A percentile compares a stretch with the other conserved stretches of the same genome.
Evolutionary conservation across 2,797 vertebrate species (phyloP).

Genomic region (Perodicticus potto): DNA sequence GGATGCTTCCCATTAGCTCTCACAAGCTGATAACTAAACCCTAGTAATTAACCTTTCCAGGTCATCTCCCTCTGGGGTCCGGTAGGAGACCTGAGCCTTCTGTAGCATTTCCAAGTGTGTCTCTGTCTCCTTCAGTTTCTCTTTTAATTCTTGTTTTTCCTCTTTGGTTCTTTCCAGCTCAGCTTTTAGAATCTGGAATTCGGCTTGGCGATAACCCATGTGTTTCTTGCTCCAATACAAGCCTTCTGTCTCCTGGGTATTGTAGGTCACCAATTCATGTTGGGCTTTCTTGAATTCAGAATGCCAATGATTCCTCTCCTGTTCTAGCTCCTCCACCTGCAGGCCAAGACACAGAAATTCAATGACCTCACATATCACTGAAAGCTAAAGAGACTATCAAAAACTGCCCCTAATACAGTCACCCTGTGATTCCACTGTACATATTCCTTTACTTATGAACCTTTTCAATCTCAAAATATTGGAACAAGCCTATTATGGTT

Average conservation of each 20-base stretch:
- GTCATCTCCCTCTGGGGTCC: slow-evolving; percentile 77
- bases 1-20: slow-evolving; percentile 70
- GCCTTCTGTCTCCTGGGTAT: slow-evolving; percentile 77
- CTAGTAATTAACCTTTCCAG: slow-evolving; percentile 79
- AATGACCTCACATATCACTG: slow-evolving; percentile 30
- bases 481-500: background rate
- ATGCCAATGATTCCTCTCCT: slow-evolving; percentile 82
- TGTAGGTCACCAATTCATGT: slow-evolving; percentile 79
- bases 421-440: background rate
- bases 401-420: background rate
- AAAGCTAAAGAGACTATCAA: background rate
- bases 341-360: slow-evolving; percentile 75
- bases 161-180: slow-evolving; percentile 83
- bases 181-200: slow-evolving; percentile 83
- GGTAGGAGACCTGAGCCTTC: slow-evolving; percentile 82
- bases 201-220: slow-evolving; percentile 84
- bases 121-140: slow-evolving; percentile 84
- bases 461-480: slow-evolving; percentile 26
- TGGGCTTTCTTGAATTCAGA: slow-evolving; percentile 84
- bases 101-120: slow-evolving; percentile 79
- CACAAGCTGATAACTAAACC: slow-evolving; percentile 74
- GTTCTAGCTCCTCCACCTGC: slow-evolving; percentile 83
- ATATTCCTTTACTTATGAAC: background rate
- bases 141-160: slow-evolving; percentile 87
- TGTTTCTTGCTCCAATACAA: slow-evolving; percentile 86